Evolutionary conservation across 2,888 invertebrate species (phyloP).

Genomic region (Galeruca laticollis): DNA sequence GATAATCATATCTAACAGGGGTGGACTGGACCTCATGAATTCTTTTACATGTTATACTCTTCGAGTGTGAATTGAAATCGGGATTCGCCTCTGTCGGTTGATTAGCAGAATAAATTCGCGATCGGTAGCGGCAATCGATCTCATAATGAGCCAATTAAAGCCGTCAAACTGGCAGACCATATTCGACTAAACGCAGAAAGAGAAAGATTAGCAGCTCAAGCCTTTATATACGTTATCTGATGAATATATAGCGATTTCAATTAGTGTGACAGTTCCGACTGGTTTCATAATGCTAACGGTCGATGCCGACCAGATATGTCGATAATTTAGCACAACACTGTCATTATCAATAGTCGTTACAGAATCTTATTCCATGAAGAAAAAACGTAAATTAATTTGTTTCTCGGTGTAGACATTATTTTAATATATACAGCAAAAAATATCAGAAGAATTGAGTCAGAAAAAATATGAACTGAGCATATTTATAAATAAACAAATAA

Average conservation of each 20-base stretch:
- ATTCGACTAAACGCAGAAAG: conserved; percentile 48
- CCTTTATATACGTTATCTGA: conserved; percentile 19
- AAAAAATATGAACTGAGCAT: no score
- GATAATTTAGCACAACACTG: neutral
- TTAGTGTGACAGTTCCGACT: conserved; percentile 44
- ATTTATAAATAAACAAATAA: no score
- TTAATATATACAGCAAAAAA: no score
- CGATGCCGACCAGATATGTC: conserved; percentile 9
- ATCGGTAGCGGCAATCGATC: conserved; percentile 50
- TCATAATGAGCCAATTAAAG: conserved; percentile 56
- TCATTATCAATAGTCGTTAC: neutral
- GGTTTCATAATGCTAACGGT: neutral
- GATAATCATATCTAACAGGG: no score
- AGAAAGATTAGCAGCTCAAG: conserved; percentile 13
- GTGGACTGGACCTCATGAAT: no score
- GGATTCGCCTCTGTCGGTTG: conserved; percentile 7
- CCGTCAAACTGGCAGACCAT: conserved; percentile 50
- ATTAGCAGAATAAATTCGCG: conserved; percentile 42
- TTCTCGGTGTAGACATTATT: no score
- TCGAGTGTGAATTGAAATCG: neutral
- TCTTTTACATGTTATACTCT: neutral
- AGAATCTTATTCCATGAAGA: no score
- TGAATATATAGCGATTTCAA: conserved; percentile 47
- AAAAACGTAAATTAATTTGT: no score
- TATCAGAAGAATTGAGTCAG: no score